Base-by-base conservation (phyloP, 2,888 invertebrate species). In the Boloria selene region DNA sequence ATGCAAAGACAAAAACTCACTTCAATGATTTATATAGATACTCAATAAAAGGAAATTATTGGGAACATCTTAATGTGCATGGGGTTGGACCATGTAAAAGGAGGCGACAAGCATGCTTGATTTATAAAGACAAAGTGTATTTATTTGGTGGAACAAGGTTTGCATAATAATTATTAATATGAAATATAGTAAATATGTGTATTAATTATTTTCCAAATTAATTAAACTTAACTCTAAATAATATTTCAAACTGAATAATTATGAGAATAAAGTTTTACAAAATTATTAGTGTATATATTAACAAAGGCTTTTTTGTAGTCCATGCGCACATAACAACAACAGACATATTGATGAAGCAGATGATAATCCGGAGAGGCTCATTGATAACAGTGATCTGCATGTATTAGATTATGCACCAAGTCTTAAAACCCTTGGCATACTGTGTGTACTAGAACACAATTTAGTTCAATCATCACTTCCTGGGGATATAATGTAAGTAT, bases 91-190 rank as follows among this genome's bases (percentile, higher is more conserved):
- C 95, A 0, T 93, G 94, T 77, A 93, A 94, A 65, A 91, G 96
- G 55, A 87, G 96, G 73, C 89, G 96, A 56, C 98, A 98, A 85
- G 97, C 96, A 61, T 97, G 97, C 81, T 93, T 97, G 77, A 90
- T 96, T 54, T 93, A 96, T 75, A 94, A 93, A 14, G 93, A 95
- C 73, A 93, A 94, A 79, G 93, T 97, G 74, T 98, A 95, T 84
- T 88, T 98, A 64, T 98, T 98, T 91, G 98, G 98, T 55, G 98
- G 98, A 50, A 98, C 98, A 64, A 97, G 97, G 96, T 96, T 31
- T 18, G 63, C 38, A 13, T 3, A 16, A 5, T 44, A 17, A 38
- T 51, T 14, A 18, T 51, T 47, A 54, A 50, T n/a, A n/a, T 45
- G 13, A 53, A 52, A 31, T 45, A 26, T 51, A 31, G 65, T 69